Base-by-base conservation (phyloP, 2,113 vertebrate genomes). In the Antigone vipio region DNA sequence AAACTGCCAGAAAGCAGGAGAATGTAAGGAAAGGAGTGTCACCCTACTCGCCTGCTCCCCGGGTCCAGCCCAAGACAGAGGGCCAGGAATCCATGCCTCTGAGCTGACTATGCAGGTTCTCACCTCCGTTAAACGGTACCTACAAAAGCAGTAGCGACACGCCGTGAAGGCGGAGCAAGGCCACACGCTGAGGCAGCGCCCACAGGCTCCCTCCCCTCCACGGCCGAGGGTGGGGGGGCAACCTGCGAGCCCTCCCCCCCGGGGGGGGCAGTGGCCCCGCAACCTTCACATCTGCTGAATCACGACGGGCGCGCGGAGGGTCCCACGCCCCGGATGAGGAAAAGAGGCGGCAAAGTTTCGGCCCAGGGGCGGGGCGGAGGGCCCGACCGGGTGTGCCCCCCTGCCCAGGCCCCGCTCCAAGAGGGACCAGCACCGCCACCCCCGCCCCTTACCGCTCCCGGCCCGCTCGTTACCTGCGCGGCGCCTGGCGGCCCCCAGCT, bases 221-320 rank as follows among this genome's bases (percentile, higher is more conserved):
- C 29, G 21, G 34, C 21, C n/a, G 1, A 16, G 35, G 9, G 9
- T 55, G 29, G 42, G 42, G 38, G 38, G 38, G 9, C 49, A 35
- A 32, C 18, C 45, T 24, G 60, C 27, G 9, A 74, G 27, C 9
- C 11, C 22, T 7, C 16, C 26, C 5, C 19, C 19, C 47, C 34
- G 17, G 8, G 26, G 42, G 20, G 10, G 7, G 40, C 42, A n/a
- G 44, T 10, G 10, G 38, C 62, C 23, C 64, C 38, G 3, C 32
- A 30, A 15, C 42, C 30, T 38, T 27, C 35, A 6, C 14, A 21
- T 35, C 35, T 10, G 35, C 56, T 62, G 38, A 44, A 26, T 27
- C 47, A 68, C 40, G 9, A 5, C 11, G 3, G 10, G 3, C 34
- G 1, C 7, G 19, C 9, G 4, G 5, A 32, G 5, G 3, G 4